A percentile compares a stretch with the other conserved stretches of the same genome.
phyloP scores from a whole-genome alignment of 2,888 invertebrate genomes.

The Perizoma flavofasciatum region DNA sequence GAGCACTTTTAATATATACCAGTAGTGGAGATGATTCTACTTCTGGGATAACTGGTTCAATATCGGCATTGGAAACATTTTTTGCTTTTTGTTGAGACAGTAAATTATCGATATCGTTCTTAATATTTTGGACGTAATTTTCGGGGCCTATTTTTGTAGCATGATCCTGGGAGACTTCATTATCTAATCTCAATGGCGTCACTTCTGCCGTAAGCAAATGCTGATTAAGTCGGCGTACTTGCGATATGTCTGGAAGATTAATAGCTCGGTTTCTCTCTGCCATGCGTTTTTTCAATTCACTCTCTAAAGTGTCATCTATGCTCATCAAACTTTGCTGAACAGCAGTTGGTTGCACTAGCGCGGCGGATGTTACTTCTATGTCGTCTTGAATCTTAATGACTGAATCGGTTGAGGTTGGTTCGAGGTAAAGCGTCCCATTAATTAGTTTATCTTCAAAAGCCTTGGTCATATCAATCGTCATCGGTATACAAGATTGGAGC shows the following conservation, averaged over 20 bases:
- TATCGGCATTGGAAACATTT: background rate
- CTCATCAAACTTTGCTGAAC: conserved; percentile 60
- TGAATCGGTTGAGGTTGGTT: conserved; percentile 19
- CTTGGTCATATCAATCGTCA: conserved; percentile 71
- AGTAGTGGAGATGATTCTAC: background rate
- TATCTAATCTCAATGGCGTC: conserved; percentile 54
- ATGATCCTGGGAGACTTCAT: conserved; percentile 6
- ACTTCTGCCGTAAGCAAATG: conserved; percentile 67
- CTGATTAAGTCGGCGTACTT: conserved; percentile 64
- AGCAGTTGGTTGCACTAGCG: conserved; percentile 54
- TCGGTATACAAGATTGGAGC: conserved; percentile 63
- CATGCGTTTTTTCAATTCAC: conserved; percentile 31
- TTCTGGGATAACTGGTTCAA: conserved; percentile 1
- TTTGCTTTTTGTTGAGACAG: conserved; percentile 10
- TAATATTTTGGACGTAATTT: conserved; percentile 15
- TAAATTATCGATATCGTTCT: conserved; percentile 19
- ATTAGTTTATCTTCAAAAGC: conserved; percentile 65
- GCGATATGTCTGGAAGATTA: conserved; percentile 61
- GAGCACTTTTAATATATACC: background rate
- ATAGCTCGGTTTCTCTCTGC: conserved; percentile 61
- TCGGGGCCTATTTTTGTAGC: background rate
- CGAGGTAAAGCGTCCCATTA: conserved; percentile 55
- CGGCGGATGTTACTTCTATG: conserved; percentile 24
- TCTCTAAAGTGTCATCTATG: conserved; percentile 34
- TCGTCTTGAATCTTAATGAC: conserved; percentile 12